Conservation (phyloP, 1,140 invertebrate species). For the Phymastichus coffea region DNA sequence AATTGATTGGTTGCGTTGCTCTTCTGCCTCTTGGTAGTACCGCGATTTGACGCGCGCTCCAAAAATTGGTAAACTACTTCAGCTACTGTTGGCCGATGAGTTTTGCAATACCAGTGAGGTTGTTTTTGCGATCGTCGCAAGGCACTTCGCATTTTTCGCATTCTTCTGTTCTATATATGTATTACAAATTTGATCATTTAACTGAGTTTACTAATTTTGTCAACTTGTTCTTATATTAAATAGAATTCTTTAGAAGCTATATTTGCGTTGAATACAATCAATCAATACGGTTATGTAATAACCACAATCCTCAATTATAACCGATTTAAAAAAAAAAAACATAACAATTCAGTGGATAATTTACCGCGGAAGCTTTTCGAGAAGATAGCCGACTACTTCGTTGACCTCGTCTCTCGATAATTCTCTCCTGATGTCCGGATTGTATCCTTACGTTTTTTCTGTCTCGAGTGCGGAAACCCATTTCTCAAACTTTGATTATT, state of each 20-base stretch:
- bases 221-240: no score
- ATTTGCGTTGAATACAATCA: no score
- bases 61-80: conserved; percentile 41
- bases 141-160: background rate
- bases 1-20: conserved; percentile 36
- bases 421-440: background rate
- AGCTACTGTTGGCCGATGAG: conserved; percentile 24
- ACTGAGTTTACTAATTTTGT: no score
- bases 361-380: no score
- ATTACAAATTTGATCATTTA: no score
- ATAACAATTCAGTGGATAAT: no score
- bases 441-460: conserved; percentile 1
- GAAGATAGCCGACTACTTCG: no score
- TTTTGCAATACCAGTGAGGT: background rate
- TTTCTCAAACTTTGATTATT: background rate
- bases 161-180: background rate
- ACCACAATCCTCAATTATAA: no score
- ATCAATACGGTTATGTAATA: no score
- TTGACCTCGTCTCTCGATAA: background rate
- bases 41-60: conserved; percentile 20
- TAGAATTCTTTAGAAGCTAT: no score
- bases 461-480: background rate
- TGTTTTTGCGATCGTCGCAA: no score
- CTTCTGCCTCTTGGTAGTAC: conserved; percentile 23
- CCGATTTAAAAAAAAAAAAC: no score